Evolutionary conservation across 1,140 invertebrate genomes (phyloP), one percentile per base, ranked within the genome.

Genomic region (Akabosia matsudoensis): DNA sequence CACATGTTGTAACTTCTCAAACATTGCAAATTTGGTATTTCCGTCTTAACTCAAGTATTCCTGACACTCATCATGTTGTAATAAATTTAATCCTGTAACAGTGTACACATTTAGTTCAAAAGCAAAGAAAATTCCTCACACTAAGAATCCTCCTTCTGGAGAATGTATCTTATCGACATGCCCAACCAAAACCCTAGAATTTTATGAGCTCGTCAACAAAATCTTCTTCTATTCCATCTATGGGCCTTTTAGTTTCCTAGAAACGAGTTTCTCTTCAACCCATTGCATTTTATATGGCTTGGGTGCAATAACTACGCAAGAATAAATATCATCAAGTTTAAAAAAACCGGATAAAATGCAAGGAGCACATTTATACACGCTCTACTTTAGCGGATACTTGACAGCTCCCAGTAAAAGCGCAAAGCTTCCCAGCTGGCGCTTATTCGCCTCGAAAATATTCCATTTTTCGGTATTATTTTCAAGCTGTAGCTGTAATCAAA

Each of bases 151-250:
- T 16, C 13, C 54, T 24, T 61, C 54, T 61, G 54, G 54, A 61
- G 24, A 61, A 61, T 61, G n/a, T 61, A 61, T 13, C 54, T 61
- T 61, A 22, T 61, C 54, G 54, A 61, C 54, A 61, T 22, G n/a
- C 13, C 14, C 14, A 61, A 24, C 4, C 4, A 24, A 61, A 51
- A n/a, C 45, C n/a, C n/a, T 61, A 18, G 37, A 45, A 10, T 61
- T 61, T 61, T 61, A 61, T 24, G 54, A 61, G 54, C 24, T 61
- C 24, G 24, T 24, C 54, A 10, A n/a, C 14, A 61, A 61, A 10
- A 61, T 10, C 37, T 45, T 18, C 18, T 18, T 45, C 37, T 45
- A 7, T 45, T 45, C 18, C 37, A 18, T 45, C 37, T 18, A 45
- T n/a, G n/a, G n/a, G 18, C 37, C 7, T 45, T 45, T 45, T 45